Percentiles rank a stretch among this genome's conserved stretches.
These are phyloP conservation scores for Cochlearius cochlearius DNA, from an alignment of 2,113 vertebrate species.

Conservation along the genomic window DNA sequence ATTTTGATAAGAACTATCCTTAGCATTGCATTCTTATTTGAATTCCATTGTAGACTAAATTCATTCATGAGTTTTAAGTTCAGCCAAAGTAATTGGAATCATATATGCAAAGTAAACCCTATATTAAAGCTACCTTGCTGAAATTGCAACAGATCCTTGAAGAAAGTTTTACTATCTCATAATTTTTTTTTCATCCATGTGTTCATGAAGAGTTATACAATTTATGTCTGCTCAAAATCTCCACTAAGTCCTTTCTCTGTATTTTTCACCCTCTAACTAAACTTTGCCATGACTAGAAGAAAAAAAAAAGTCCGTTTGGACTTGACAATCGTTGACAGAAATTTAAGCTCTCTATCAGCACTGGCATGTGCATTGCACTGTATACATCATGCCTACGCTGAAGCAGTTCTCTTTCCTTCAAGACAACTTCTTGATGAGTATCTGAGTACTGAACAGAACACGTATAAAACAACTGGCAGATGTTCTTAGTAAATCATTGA, in stretches of 20 bases:
- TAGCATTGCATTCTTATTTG: neutral
- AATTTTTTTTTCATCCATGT: neutral
- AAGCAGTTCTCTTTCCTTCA: neutral
- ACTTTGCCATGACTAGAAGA: neutral
- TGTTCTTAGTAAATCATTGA: constrained; percentile 68
- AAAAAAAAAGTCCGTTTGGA: neutral
- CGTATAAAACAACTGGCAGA: constrained; percentile 26
- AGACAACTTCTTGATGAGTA: neutral
- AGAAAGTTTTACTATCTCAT: neutral
- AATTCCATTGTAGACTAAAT: neutral
- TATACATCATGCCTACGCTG: neutral
- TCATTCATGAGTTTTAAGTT: neutral
- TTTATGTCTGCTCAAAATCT: neutral
- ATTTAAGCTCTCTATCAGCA: constrained; percentile 11
- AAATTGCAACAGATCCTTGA: neutral
- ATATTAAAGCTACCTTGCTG: neutral
- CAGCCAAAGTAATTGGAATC: neutral
- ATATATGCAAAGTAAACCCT: neutral
- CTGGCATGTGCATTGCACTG: neutral
- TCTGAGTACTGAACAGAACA: neutral
- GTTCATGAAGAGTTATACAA: neutral
- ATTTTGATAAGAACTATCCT: neutral
- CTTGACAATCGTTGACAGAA: constrained; percentile 9
- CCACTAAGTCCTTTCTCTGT: neutral
- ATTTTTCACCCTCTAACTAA: constrained; percentile 4